These are phyloP conservation scores for Hoplostethus atlanticus DNA, from an alignment of 2,797 vertebrate genomes.

Conservation along the genomic window DNA sequence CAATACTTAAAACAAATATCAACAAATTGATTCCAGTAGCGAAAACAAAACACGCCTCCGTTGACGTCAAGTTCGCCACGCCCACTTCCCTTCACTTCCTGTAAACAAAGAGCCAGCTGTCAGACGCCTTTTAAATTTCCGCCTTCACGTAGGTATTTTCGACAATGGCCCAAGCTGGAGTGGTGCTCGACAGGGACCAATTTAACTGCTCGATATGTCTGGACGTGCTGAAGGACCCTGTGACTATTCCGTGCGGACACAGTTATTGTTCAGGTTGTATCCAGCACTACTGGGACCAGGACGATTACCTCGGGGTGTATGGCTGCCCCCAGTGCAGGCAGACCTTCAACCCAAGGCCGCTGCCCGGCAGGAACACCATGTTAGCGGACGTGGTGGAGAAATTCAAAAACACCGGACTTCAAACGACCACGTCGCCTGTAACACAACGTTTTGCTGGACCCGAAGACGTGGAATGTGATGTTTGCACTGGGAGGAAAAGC, in stretches of 20 bases:
- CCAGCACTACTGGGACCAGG: constrained; percentile 85
- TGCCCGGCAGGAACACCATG: constrained; percentile 83
- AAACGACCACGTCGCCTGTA: neutral
- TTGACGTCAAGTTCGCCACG: neutral
- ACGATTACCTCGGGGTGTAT: constrained; percentile 79
- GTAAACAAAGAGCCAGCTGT: constrained; percentile 70
- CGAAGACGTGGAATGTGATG: constrained; percentile 86
- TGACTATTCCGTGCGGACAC: constrained; percentile 86
- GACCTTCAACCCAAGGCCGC: constrained; percentile 82
- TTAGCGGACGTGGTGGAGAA: constrained; percentile 84
- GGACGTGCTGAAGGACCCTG: constrained; percentile 80
- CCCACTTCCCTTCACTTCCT: constrained; percentile 53
- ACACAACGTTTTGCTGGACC: constrained; percentile 57
- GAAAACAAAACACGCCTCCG: constrained; percentile 29
- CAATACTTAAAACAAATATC: too few species aligned
- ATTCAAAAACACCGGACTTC: constrained; percentile 72
- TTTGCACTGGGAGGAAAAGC: constrained; percentile 84
- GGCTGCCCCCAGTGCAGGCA: constrained; percentile 84
- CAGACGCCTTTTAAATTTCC: constrained; percentile 15
- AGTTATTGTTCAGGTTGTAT: constrained; percentile 85
- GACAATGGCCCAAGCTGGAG: constrained; percentile 83
- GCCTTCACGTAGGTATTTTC: neutral
- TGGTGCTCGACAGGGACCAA: constrained; percentile 84
- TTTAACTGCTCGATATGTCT: constrained; percentile 87
- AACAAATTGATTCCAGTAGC: too few species aligned